A percentile compares a stretch with the other conserved stretches of the same genome.
Evolutionary conservation across 1,140 invertebrate genomes (phyloP).

Genomic region (Arion vulgaris): DNA sequence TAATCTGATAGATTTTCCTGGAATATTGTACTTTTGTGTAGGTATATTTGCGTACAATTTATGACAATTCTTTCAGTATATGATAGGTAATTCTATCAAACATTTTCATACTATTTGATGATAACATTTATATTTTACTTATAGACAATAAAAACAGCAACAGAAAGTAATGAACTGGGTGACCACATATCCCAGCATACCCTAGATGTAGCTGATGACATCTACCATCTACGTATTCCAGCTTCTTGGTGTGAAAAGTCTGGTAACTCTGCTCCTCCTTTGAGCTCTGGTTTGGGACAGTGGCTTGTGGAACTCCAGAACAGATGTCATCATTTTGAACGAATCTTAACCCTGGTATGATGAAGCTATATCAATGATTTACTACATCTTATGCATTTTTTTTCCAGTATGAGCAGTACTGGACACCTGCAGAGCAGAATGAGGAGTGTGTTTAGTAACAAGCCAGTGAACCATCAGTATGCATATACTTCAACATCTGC

Average conservation of each 20-base stretch:
- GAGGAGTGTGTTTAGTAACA: no score
- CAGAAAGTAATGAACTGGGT: constrained; percentile 66
- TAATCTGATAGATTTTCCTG: no score
- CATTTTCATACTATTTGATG: no score
- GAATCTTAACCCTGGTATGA: constrained; percentile 64
- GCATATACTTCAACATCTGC: no score
- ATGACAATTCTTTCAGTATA: no score
- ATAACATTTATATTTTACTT: no score
- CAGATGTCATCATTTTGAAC: constrained; percentile 70
- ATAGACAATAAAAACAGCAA: constrained; percentile 68
- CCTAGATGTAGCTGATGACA: constrained; percentile 68
- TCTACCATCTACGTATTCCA: constrained; percentile 69
- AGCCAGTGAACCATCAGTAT: no score
- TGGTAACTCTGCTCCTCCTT: constrained; percentile 65
- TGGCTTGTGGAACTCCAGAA: constrained; percentile 67
- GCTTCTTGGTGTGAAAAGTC: constrained; percentile 65
- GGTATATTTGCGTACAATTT: no score
- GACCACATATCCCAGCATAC: constrained; percentile 63
- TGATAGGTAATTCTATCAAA: no score
- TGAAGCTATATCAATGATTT: background rate
- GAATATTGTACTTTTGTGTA: no score
- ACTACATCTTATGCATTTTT: background rate
- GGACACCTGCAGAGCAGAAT: no score
- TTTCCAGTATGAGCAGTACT: no score
- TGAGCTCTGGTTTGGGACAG: constrained; percentile 61